Conservation (phyloP, 2,888 invertebrate genomes). For the Selenia dentaria region DNA sequence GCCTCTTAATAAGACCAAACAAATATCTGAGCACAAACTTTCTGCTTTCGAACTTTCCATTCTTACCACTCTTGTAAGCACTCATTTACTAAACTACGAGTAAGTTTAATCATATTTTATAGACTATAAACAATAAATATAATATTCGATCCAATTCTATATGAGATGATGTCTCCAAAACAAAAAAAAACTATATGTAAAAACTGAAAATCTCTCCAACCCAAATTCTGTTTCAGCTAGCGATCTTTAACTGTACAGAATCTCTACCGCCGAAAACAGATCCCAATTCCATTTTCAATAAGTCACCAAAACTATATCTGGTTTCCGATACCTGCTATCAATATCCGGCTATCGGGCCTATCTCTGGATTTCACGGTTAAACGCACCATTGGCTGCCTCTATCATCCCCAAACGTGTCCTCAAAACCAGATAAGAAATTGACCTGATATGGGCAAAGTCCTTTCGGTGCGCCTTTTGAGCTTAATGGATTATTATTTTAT, state of each 20-base stretch:
- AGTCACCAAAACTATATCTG: slow-evolving; percentile 68
- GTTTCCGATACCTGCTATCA: slow-evolving; percentile 73
- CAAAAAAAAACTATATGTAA: too few species aligned
- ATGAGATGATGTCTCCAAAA: too few species aligned
- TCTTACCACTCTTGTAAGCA: too few species aligned
- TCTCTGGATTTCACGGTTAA: slow-evolving; percentile 81
- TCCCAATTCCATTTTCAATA: slow-evolving; percentile 54
- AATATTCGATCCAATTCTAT: too few species aligned
- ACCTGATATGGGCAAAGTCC: slow-evolving; percentile 64
- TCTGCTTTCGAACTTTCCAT: too few species aligned
- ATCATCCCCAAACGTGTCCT: slow-evolving; percentile 64
- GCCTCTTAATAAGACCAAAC: too few species aligned
- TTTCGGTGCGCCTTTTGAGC: slow-evolving; percentile 47
- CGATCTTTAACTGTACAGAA: slow-evolving; percentile 9
- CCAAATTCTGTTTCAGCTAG: too few species aligned
- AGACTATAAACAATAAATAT: too few species aligned
- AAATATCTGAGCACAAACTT: too few species aligned
- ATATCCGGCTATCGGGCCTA: slow-evolving; percentile 72
- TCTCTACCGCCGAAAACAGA: slow-evolving; percentile 44
- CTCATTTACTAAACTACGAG: too few species aligned
- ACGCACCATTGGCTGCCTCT: slow-evolving; percentile 72
- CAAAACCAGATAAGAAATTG: slow-evolving; percentile 74
- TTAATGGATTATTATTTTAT: slow-evolving; percentile 47
- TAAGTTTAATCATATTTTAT: too few species aligned
- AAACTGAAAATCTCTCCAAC: too few species aligned